Evolutionary conservation across 2,888 invertebrate genomes (phyloP), one percentile per base, ranked within the genome.

Genomic region (Tenthredo scrophulariae): DNA sequence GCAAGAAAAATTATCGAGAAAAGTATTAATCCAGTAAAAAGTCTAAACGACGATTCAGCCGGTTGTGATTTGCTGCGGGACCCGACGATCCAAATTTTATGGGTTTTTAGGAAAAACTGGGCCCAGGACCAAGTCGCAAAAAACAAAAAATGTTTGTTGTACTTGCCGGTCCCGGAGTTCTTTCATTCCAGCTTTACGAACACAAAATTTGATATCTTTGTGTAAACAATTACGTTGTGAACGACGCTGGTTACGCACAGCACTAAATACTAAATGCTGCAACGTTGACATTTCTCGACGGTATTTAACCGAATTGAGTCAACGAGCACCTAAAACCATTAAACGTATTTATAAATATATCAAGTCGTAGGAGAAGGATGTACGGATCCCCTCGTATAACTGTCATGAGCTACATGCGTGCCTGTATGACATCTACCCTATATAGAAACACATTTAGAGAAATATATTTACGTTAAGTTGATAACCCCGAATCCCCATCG

Each of bases 321-420:
- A 72, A 85, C 72, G 37, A 46, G 79, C 50, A 58, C 43, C 70
- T 58, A 9, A 79, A 85, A 82, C 77, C 77, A 72, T 85, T 85
- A 85, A 85, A 70, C 22, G 33, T 70, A 70, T 85, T 85, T 72
- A 83, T 83, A 83, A 83, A 83, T 46, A 83, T 67, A 83, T 83
- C 67, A 83, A 37, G 46, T 67, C 18, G 70, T 70, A 46, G 26
- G 46, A 54, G 83, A 67, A 29, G 33, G 18, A 26, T 70, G 43
- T 29, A 54, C 67, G 22, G 29, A 80, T 40, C 40, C 83, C 70
- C 70, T 70, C 58, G 33, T 80, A 62, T 37, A 80, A 40, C 58
- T 80, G 80, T 80, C 80, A 37, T n/a, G 58, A 80, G 62, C 62
- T 62, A 40, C 62, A 80, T 80, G 80, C 80, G 62, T 62, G 37